Conservation (phyloP, 2,113 vertebrate species). For the Neogale vison region DNA sequence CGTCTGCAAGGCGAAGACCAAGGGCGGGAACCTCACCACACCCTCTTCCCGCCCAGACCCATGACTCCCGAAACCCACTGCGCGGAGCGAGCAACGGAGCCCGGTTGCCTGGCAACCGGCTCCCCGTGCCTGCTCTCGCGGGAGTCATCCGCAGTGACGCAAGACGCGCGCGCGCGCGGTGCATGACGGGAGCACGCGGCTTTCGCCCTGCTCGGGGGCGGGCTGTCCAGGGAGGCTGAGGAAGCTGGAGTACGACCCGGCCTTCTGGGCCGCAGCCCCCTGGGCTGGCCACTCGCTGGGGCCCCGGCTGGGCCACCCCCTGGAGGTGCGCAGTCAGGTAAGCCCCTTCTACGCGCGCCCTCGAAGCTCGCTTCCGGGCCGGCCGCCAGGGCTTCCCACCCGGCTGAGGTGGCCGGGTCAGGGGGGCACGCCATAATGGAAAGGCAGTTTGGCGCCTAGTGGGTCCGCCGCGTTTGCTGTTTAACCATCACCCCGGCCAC, state of each 20-base stretch:
- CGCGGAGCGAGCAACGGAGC: rapidly evolving
- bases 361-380: neutral
- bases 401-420: neutral
- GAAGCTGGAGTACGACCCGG: no score
- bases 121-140: neutral
- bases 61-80: no score
- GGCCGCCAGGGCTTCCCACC: neutral
- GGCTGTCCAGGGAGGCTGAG: rapidly evolving
- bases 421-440: neutral
- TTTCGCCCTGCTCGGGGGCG: rapidly evolving
- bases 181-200: neutral
- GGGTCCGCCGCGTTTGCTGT: neutral
- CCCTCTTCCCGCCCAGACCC: rapidly evolving
- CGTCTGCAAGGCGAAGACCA: neutral
- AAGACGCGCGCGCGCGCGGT: neutral
- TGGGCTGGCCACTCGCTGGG: neutral
- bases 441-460: neutral
- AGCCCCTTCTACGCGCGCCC: neutral
- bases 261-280: neutral
- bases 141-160: neutral
- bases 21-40: rapidly evolving
- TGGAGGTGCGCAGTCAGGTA: constrained; percentile 22
- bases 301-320: neutral
- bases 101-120: constrained; percentile 42
- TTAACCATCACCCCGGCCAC: neutral